Conservation (phyloP, 2,888 invertebrate species). For the Alcis repandata region DNA sequence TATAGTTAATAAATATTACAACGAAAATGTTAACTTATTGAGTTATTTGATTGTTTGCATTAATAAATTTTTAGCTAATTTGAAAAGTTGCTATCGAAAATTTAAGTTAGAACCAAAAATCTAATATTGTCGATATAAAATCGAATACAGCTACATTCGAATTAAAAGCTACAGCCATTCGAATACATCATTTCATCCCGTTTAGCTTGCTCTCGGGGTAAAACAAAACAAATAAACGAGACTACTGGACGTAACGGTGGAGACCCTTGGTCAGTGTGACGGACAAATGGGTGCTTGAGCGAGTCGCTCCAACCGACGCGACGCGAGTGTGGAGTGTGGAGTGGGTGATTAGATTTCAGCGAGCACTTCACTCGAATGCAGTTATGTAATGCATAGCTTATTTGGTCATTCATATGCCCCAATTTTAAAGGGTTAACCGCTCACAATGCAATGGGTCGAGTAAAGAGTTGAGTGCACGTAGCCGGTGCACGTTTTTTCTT, state of each 20-base stretch:
- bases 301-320: slow-evolving; percentile 67
- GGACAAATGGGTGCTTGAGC: slow-evolving; percentile 79
- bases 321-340: not conserved
- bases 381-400: not conserved
- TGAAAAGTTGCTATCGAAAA: too few species aligned
- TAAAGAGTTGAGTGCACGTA: too few species aligned
- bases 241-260: slow-evolving; percentile 64
- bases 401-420: not conserved
- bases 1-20: too few species aligned
- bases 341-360: not conserved
- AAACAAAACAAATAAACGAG: slow-evolving; percentile 68
- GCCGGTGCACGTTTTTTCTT: too few species aligned
- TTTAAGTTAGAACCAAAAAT: too few species aligned
- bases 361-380: not conserved
- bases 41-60: too few species aligned
- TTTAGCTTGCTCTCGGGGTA: slow-evolving; percentile 28
- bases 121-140: too few species aligned
- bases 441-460: too few species aligned
- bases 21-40: too few species aligned
- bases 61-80: too few species aligned
- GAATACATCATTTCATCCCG: not conserved
- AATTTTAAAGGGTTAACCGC: too few species aligned
- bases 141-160: slow-evolving; percentile 1
- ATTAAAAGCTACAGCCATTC: not conserved
- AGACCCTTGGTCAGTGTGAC: slow-evolving; percentile 69